Evolutionary conservation across 2,797 vertebrate genomes (phyloP).

Genomic region (Mionectes olivaceus): DNA sequence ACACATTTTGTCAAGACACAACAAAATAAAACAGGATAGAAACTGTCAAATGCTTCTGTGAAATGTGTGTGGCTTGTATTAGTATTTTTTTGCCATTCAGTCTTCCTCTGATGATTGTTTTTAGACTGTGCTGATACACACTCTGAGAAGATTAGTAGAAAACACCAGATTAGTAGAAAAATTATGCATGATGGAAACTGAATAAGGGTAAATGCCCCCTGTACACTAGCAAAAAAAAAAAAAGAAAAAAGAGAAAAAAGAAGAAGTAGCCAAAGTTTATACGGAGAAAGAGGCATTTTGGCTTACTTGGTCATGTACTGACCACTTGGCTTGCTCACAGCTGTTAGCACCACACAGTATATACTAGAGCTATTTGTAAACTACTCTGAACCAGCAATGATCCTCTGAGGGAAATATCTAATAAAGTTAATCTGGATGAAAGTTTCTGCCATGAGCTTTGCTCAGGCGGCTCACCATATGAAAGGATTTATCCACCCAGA

Average conservation of each 20-base stretch:
- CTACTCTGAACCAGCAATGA: not conserved
- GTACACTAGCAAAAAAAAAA: not conserved
- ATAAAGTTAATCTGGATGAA: not conserved
- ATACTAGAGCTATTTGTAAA: not conserved
- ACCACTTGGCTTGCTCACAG: not conserved
- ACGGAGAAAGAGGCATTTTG: not conserved
- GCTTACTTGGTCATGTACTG: not conserved
- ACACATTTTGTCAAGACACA: not conserved
- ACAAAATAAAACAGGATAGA: not conserved
- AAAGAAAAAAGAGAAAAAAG: not conserved
- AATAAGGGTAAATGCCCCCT: not conserved
- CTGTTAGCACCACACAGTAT: not conserved
- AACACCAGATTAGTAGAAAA: not conserved
- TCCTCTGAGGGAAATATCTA: not conserved
- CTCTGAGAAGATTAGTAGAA: not conserved
- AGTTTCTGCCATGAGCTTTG: not conserved
- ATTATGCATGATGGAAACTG: not conserved
- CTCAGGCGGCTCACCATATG: not conserved
- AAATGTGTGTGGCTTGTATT: not conserved
- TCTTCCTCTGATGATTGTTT: not conserved
- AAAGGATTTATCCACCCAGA: not conserved
- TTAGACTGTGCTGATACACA: not conserved
- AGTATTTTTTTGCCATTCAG: not conserved
- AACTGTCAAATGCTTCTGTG: not conserved
- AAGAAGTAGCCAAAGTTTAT: not conserved